Base-by-base conservation (phyloP, 1,140 invertebrate species). In the Dinoponera quadriceps region DNA sequence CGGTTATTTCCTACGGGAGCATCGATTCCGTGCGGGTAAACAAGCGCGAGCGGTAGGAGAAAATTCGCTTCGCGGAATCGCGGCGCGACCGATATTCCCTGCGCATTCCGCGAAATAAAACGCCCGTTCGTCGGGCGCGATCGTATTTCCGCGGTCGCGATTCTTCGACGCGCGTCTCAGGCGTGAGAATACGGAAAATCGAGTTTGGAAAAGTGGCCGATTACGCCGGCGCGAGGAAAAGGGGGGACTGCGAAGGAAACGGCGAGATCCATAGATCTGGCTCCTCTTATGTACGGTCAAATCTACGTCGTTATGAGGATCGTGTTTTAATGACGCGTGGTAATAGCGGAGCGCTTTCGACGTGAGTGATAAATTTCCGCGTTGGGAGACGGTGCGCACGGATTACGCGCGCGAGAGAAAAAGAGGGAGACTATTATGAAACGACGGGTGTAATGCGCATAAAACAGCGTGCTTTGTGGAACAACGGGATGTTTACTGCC, bases 21-120 rank as follows among this genome's bases (percentile, higher is more conserved):
- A 18, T 69, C 48, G 48, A 69, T 80, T 48, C 38, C 75, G 51
- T 14, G 33, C 51, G 54, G 44, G 38, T 71, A 69, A 80, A 80
- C 63, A 69, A 29, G 27, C n/a, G n/a, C 25, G 48, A 44, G 38
- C 16, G 25, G 38, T 11, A 20, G 4, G 38, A 49, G 51, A 44
- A 48, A 80, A 69, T 71, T 48, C 25, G 75, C 29, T 78, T 78
- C 63, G 51, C 51, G 22, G 75, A 57, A 78, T 68, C 51, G 63
- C 38, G 38, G 3, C 38, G 63, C 75, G 73, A 65, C 60, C 73
- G 73, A 77, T 77, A 66, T 65, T 65, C n/a, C n/a, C n/a, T 20
- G 16, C 20, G 20, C 7, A 69, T 69, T 78, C 63, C 63, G 2
- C 51, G 63, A n/a, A 71, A 68, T 69, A 69, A 44, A 44, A 44